These are phyloP conservation scores for Mesocentrotus franciscanus DNA, from an alignment of 53 echinoderm and acorn worm genomes.

Conservation along the genomic window DNA sequence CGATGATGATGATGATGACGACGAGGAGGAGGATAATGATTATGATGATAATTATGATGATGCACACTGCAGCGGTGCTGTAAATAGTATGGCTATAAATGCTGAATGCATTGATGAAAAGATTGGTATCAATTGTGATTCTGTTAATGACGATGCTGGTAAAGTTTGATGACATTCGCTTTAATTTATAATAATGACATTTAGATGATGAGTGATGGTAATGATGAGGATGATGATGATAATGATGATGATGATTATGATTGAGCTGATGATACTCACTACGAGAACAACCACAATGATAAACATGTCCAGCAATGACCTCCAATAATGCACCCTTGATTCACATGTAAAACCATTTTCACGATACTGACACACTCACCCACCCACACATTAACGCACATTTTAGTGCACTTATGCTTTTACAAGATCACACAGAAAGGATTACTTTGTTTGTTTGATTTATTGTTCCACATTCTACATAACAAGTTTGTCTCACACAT, in stretches of 20 bases:
- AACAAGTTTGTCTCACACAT: no score
- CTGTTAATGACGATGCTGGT: background rate
- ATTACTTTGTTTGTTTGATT: no score
- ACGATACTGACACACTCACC: background rate
- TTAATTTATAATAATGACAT: background rate
- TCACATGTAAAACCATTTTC: background rate
- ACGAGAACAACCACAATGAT: background rate
- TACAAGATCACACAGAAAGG: no score
- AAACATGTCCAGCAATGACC: background rate
- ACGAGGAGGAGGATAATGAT: background rate
- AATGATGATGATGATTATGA: background rate
- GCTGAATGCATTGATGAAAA: background rate
- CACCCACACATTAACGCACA: background rate
- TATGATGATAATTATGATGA: background rate
- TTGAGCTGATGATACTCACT: background rate
- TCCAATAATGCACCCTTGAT: background rate
- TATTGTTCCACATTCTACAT: no score
- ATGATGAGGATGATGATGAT: background rate
- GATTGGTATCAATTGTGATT: background rate
- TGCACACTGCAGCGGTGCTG: background rate
- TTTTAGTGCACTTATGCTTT: no score
- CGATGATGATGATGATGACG: background rate
- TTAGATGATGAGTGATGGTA: background rate
- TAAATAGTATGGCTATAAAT: background rate
- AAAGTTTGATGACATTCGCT: background rate